Percentiles rank a stretch among this genome's conserved stretches.
These are phyloP conservation scores for Odocoileus hemionus DNA, from an alignment of 2,113 vertebrate species.

Conservation along the genomic window DNA sequence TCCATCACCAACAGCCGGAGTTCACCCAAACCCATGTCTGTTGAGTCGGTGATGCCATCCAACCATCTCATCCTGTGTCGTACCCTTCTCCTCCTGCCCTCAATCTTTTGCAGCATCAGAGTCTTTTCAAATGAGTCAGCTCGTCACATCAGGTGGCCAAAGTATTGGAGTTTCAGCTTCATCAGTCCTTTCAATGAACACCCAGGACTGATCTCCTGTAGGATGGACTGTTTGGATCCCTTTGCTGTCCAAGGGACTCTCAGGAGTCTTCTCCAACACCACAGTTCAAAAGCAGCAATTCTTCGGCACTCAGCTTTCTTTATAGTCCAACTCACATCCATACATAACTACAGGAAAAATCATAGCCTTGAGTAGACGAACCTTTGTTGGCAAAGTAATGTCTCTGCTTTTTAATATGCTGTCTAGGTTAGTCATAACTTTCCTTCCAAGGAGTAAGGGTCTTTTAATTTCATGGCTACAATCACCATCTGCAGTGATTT, in stretches of 20 bases:
- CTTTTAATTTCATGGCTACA: background rate
- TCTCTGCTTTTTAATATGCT: background rate
- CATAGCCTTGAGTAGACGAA: background rate
- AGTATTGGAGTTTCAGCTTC: background rate
- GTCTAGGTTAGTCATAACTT: background rate
- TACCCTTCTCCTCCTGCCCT: background rate
- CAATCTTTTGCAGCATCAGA: background rate
- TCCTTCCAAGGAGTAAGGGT: background rate
- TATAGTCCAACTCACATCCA: background rate
- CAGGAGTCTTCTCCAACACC: background rate
- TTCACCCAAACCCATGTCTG: background rate
- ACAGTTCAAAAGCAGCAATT: background rate
- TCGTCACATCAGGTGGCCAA: background rate
- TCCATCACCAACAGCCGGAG: background rate
- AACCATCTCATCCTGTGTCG: background rate
- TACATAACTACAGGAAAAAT: background rate
- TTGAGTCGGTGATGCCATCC: background rate
- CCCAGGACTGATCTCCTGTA: background rate
- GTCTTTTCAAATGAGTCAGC: background rate
- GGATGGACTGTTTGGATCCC: background rate
- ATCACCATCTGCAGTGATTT: background rate
- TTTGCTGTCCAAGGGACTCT: background rate
- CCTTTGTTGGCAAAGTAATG: background rate
- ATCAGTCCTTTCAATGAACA: background rate
- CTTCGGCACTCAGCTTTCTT: background rate